Percentiles rank a stretch among this genome's conserved stretches.
Conservation (phyloP, 2,797 vertebrate species). For the Acanthiza pusilla region DNA sequence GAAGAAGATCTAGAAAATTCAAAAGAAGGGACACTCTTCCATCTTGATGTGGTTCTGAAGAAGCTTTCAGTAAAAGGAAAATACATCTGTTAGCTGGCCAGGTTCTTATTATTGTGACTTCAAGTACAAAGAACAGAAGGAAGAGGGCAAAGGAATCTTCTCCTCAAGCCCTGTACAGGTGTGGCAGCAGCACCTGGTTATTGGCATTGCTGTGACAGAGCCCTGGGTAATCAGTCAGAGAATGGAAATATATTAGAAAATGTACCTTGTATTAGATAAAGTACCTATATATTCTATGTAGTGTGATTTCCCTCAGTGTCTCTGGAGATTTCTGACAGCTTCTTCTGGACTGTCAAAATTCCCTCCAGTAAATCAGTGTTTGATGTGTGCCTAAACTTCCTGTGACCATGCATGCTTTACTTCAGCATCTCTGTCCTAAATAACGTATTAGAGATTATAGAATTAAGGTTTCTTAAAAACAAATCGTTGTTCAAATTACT, state of each 20-base stretch:
- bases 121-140: not conserved
- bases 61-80: not conserved
- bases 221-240: too few relatives aligned
- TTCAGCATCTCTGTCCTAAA: not conserved
- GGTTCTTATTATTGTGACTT: not conserved
- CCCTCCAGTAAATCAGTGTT: not conserved
- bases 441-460: not conserved
- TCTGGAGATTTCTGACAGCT: not conserved
- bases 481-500: not conserved
- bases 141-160: not conserved
- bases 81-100: not conserved
- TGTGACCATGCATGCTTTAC: not conserved
- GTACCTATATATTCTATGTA: rapidly evolving
- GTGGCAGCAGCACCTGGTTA: not conserved
- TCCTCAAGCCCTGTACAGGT: not conserved
- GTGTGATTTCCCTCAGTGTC: not conserved
- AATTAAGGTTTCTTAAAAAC: not conserved
- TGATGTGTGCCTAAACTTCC: not conserved
- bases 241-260: not conserved
- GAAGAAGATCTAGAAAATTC: not conserved
- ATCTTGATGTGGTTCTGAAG: not conserved
- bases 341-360: not conserved
- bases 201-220: not conserved
- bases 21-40: not conserved
- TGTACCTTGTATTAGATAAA: not conserved